These are phyloP conservation scores for Pogonocherus hispidulus DNA, from an alignment of 2,888 invertebrate genomes.

Conservation along the genomic window DNA sequence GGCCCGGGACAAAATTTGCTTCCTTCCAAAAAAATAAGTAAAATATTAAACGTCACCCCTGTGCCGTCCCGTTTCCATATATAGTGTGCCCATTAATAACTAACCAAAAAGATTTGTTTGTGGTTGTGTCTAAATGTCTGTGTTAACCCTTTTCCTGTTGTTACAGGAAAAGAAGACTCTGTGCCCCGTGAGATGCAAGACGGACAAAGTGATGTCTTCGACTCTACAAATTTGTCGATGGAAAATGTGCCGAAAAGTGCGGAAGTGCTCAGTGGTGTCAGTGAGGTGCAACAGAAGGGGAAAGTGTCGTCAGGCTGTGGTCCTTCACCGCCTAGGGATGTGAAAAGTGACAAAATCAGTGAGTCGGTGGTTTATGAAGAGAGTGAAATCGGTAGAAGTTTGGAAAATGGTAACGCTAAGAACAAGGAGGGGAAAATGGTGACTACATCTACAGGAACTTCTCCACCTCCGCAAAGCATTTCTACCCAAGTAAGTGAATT, in stretches of 20 bases:
- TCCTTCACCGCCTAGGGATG: constrained; percentile 74
- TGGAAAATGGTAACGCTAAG: neutral
- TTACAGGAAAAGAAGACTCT: constrained; percentile 60
- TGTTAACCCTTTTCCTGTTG: constrained; percentile 55
- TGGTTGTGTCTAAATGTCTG: constrained; percentile 43
- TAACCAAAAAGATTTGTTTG: constrained; percentile 49
- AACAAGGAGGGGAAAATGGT: constrained; percentile 45
- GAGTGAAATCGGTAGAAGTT: neutral
- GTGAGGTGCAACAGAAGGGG: constrained; percentile 41
- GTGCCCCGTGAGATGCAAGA: constrained; percentile 45
- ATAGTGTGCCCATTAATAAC: constrained; percentile 50
- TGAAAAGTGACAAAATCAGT: constrained; percentile 45
- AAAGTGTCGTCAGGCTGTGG: constrained; percentile 76
- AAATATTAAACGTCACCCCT: constrained; percentile 38
- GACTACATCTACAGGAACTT: constrained; percentile 80
- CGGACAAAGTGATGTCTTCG: neutral
- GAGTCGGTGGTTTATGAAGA: constrained; percentile 43
- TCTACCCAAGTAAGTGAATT: constrained; percentile 78
- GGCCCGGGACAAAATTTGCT: constrained; percentile 78
- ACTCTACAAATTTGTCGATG: constrained; percentile 39
- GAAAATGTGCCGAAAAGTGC: constrained; percentile 48
- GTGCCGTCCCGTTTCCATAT: constrained; percentile 52
- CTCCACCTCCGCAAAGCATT: constrained; percentile 88
- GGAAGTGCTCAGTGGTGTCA: constrained; percentile 45
- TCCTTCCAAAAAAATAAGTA: constrained; percentile 56